A percentile compares a stretch with the other conserved stretches of the same genome.
Evolutionary conservation across 1,140 invertebrate species (phyloP).

Genomic region (Notospermus geniculatus): DNA sequence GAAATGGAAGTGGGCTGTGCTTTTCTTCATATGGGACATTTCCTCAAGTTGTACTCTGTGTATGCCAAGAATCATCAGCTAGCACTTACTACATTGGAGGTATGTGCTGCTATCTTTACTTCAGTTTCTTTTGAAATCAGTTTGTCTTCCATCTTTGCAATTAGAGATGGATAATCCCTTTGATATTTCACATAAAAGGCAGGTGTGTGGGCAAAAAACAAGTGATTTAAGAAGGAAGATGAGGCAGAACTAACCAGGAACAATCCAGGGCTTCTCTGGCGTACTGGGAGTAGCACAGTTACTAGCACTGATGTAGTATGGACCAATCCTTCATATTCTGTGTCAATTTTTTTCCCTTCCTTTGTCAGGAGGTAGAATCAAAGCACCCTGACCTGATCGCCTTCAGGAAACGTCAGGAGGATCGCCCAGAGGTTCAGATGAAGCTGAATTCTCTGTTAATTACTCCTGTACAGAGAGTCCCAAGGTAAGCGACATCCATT

Average conservation of each 20-base stretch:
- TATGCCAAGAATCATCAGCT: slow-evolving; percentile 74
- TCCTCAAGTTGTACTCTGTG: slow-evolving; percentile 74
- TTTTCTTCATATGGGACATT: slow-evolving; percentile 71
- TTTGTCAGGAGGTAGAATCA: slow-evolving; percentile 60
- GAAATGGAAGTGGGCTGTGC: slow-evolving; percentile 65
- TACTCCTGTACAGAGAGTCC: slow-evolving; percentile 73
- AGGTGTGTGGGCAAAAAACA: too few relatives aligned
- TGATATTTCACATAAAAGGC: too few relatives aligned
- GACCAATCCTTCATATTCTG: too few relatives aligned
- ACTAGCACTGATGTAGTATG: too few relatives aligned
- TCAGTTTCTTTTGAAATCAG: slow-evolving; percentile 30
- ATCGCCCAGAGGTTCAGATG: slow-evolving; percentile 66
- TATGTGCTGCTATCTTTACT: slow-evolving; percentile 17
- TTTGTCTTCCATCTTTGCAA: too few relatives aligned
- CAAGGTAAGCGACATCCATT: slow-evolving; percentile 56
- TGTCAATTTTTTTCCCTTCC: slow-evolving; percentile 48
- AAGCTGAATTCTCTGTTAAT: slow-evolving; percentile 72
- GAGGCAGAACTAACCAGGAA: too few relatives aligned
- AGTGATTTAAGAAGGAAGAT: too few relatives aligned
- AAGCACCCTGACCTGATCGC: slow-evolving; percentile 62
- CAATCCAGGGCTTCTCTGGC: too few relatives aligned
- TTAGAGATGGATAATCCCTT: too few relatives aligned
- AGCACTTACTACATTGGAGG: slow-evolving; percentile 50
- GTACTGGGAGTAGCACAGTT: too few relatives aligned
- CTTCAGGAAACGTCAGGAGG: slow-evolving; percentile 64